A percentile compares a stretch with the other conserved stretches of the same genome.
Evolutionary conservation across 1,140 invertebrate species (phyloP).

Genomic region (Cyclina sinensis): DNA sequence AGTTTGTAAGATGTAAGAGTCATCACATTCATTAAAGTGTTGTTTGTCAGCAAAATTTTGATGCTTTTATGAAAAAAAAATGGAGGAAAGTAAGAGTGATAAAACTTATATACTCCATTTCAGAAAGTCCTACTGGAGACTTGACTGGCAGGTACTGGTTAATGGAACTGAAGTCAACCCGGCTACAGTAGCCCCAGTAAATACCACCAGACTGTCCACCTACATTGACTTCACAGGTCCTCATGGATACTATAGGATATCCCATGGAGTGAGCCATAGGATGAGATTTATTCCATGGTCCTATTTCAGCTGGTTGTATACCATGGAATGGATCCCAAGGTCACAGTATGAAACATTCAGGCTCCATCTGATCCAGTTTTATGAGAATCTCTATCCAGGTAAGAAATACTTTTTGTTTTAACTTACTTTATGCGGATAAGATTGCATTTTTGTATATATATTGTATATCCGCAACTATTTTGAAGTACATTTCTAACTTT

Average conservation of each 20-base stretch:
- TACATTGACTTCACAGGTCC: slow-evolving; percentile 27
- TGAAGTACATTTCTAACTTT: too few species aligned
- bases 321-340: slow-evolving; percentile 12
- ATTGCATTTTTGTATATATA: too few species aligned
- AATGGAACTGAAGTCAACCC: slow-evolving; percentile 44
- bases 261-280: not conserved
- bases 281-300: slow-evolving; percentile 1
- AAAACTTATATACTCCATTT: not conserved
- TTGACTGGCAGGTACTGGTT: slow-evolving; percentile 6
- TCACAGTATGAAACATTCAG: slow-evolving; percentile 45
- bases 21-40: too few species aligned
- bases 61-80: too few species aligned
- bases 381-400: slow-evolving; percentile 25
- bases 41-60: too few species aligned
- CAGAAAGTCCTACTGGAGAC: slow-evolving; percentile 38
- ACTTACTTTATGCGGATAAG: too few species aligned
- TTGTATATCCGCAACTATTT: too few species aligned
- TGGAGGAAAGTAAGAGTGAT: too few species aligned
- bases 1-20: too few species aligned
- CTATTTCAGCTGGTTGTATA: slow-evolving; percentile 52
- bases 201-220: not conserved
- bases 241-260: slow-evolving; percentile 3
- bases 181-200: not conserved
- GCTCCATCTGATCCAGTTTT: slow-evolving; percentile 6
- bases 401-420: not conserved